Conservation (phyloP, 2,113 vertebrate species). For the Rattus rattus region DNA sequence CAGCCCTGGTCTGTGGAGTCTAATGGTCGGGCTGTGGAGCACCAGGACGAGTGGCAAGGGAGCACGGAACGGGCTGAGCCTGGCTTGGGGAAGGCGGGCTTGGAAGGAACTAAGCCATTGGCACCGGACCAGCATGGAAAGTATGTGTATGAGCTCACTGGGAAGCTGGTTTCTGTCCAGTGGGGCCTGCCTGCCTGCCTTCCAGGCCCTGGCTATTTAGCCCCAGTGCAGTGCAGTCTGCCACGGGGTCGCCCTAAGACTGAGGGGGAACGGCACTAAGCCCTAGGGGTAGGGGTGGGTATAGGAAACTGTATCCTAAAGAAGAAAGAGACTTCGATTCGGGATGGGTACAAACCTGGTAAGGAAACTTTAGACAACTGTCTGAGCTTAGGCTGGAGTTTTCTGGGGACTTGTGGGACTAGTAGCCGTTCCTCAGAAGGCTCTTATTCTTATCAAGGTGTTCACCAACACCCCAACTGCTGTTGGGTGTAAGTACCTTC, state of each 20-base stretch:
- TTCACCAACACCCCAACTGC: neutral
- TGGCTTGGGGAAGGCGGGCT: conserved; percentile 63
- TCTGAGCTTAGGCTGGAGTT: neutral
- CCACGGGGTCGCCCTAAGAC: conserved; percentile 47
- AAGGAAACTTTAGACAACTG: neutral
- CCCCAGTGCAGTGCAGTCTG: neutral
- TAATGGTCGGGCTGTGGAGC: neutral
- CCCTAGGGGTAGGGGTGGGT: neutral
- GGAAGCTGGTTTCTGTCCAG: conserved; percentile 79
- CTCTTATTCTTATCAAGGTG: neutral
- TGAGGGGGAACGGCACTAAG: neutral
- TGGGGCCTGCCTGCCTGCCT: conserved; percentile 62
- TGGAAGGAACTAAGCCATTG: conserved; percentile 69
- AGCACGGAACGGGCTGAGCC: conserved; percentile 64
- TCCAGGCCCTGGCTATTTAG: conserved; percentile 46
- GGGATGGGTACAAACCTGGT: neutral
- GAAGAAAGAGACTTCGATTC: neutral
- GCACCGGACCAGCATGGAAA: conserved; percentile 80
- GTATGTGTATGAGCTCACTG: conserved; percentile 82
- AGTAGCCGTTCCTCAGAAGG: too few species aligned
- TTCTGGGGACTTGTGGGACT: neutral
- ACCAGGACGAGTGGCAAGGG: conserved; percentile 21
- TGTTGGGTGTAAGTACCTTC: neutral
- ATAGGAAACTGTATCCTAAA: conserved; percentile 10
- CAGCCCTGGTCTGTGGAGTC: neutral